phyloP scores from a whole-genome alignment of 2,113 vertebrate genomes.

The Lucifuga dentata region DNA sequence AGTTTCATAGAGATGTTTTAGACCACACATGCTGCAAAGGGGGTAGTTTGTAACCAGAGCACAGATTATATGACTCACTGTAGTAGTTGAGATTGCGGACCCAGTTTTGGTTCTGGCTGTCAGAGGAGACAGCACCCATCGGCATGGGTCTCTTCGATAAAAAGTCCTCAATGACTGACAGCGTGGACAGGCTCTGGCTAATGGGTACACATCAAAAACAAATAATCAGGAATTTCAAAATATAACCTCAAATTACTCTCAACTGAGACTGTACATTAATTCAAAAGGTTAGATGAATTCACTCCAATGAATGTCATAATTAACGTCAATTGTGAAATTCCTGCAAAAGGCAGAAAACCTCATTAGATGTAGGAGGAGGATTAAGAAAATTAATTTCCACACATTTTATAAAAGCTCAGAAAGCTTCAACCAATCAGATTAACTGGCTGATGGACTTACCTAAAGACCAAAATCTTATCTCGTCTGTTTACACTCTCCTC shows the following conservation, averaged over 20 bases:
- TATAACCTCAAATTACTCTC: neutral
- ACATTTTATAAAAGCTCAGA: constrained; percentile 1
- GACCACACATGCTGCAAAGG: constrained; percentile 16
- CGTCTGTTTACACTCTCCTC: constrained; percentile 92
- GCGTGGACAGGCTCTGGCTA: constrained; percentile 97
- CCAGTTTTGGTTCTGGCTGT: constrained; percentile 88
- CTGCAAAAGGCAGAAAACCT: constrained; percentile 8
- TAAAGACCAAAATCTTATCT: constrained; percentile 98
- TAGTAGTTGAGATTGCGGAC: constrained; percentile 95
- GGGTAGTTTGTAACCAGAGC: constrained; percentile 15
- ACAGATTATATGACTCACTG: constrained; percentile 85
- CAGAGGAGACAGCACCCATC: constrained; percentile 71
- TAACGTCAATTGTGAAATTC: constrained; percentile 1
- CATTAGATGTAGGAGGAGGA: neutral
- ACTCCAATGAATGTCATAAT: neutral
- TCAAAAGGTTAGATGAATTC: no score
- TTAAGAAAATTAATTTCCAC: neutral
- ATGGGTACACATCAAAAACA: constrained; percentile 39
- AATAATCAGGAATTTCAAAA: neutral
- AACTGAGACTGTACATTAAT: no score
- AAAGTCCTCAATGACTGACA: constrained; percentile 98
- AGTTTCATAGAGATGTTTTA: constrained; percentile 21
- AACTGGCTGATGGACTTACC: constrained; percentile 80
- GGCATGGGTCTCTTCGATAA: constrained; percentile 91
- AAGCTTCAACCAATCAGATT: neutral